Conservation (phyloP, 2,113 vertebrate genomes). For the crab-eating macaque (Macaca fascicularis) region T2T-MFA8v1.1 NC_088389.1:87285501-87286000, state of each 20-base stretch:
- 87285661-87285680: neutral
- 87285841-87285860: neutral
- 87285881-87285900: neutral
- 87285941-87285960: neutral
- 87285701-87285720: constrained; percentile 11
- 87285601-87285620: constrained; percentile 82
- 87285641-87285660: constrained; percentile 8
- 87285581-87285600: constrained; percentile 68
- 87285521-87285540: neutral
- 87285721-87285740: constrained; percentile 26
- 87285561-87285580: constrained; percentile 82
- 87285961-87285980: neutral
- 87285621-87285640: constrained; percentile 71
- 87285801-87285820: neutral
- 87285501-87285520: neutral
- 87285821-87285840: neutral
- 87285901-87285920: neutral
- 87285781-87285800: neutral
- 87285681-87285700: neutral
- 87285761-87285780: neutral
- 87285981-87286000: neutral
- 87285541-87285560: constrained; percentile 16
- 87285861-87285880: neutral
- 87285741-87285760: constrained; percentile 53
- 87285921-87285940: neutral